Percentiles rank a stretch among this genome's conserved stretches.
These are phyloP conservation scores for Stomatorhinus ivindoensis DNA, from an alignment of 2,113 vertebrate species.

Conservation along the genomic window DNA sequence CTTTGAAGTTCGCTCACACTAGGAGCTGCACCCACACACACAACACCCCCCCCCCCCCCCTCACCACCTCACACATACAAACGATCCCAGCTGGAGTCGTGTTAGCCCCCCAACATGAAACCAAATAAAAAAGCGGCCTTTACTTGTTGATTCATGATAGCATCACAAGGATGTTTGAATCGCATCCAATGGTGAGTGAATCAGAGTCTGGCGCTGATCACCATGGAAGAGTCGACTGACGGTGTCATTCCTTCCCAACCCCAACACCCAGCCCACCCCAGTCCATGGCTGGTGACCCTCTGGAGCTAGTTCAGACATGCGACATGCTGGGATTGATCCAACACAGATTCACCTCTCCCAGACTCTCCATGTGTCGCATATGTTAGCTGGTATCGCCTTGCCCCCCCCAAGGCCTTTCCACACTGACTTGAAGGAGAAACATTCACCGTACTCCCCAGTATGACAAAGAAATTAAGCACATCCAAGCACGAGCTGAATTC, in stretches of 20 bases:
- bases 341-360: background rate
- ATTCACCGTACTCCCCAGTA: background rate
- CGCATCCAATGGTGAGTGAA: background rate
- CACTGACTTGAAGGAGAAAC: background rate
- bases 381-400: background rate
- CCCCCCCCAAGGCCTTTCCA: background rate
- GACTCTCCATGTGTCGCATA: background rate
- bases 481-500: background rate
- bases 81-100: background rate
- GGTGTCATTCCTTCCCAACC: background rate
- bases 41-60: background rate
- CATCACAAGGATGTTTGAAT: background rate
- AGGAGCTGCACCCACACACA: background rate
- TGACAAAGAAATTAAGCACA: background rate
- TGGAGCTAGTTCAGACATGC: background rate
- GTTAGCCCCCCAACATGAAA: background rate
- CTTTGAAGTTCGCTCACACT: conserved; percentile 2
- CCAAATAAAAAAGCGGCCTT: background rate
- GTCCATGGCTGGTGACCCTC: background rate
- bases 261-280: background rate
- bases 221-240: background rate
- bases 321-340: background rate
- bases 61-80: background rate
- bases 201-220: background rate
- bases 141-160: background rate